phyloP scores from a whole-genome alignment of 2,888 invertebrate species.

The Tanaodytes sp. region DNA sequence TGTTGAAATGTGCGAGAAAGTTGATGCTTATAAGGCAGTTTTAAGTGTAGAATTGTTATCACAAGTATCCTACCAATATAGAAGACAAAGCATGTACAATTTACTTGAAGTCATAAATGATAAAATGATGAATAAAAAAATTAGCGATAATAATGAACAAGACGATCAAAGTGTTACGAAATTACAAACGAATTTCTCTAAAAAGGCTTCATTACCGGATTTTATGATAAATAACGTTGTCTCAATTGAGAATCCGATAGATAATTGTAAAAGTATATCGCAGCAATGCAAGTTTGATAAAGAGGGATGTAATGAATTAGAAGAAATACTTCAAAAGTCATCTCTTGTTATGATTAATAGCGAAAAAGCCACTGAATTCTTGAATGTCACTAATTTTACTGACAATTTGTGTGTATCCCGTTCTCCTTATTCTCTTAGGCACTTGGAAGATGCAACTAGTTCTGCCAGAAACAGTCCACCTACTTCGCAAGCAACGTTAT shows the following conservation, averaged over 20 bases:
- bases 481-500: slow-evolving; percentile 48
- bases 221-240: no score
- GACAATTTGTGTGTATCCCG: slow-evolving; percentile 72
- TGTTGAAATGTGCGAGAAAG: no score
- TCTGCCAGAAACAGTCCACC: slow-evolving; percentile 61
- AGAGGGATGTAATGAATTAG: slow-evolving; percentile 7
- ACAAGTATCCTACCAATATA: no score
- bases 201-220: no score
- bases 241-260: background rate
- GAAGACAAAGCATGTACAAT: no score
- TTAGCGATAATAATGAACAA: no score
- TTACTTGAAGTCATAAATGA: no score
- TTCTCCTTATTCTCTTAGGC: slow-evolving; percentile 69
- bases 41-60: no score
- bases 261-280: slow-evolving; percentile 9
- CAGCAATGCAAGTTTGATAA: slow-evolving; percentile 2
- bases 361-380: slow-evolving; percentile 47
- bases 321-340: slow-evolving; percentile 39
- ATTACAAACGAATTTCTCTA: slow-evolving; percentile 65
- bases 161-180: no score
- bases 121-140: no score
- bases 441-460: slow-evolving; percentile 66
- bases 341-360: slow-evolving; percentile 28
- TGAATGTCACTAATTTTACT: slow-evolving; percentile 61
- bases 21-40: no score